Evolutionary conservation across 2,888 invertebrate genomes (phyloP).

Genomic region (Phrixothrix hirtus): DNA sequence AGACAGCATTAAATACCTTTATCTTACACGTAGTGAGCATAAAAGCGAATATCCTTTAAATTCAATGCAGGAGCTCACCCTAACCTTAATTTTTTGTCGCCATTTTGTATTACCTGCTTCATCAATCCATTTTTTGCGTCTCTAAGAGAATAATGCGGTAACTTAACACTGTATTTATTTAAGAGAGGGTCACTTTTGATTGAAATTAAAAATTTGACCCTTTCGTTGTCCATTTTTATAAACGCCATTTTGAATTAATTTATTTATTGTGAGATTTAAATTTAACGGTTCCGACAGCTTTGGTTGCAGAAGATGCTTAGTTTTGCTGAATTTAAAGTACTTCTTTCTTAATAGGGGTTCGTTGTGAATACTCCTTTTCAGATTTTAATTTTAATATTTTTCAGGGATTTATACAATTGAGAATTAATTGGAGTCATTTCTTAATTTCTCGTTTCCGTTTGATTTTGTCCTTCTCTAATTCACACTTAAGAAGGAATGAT

Average conservation of each 20-base stretch:
- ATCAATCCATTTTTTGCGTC: conserved; percentile 18
- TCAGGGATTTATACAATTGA: conserved; percentile 54
- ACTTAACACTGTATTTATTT: conserved; percentile 37
- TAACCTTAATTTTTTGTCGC: conserved; percentile 30
- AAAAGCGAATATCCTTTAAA: conserved; percentile 7
- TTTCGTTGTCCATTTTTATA: conserved; percentile 19
- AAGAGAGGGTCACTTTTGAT: conserved; percentile 33
- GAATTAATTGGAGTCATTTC: conserved; percentile 58
- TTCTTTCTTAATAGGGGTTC: too few species aligned
- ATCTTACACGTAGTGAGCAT: background rate
- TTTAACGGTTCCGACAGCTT: background rate
- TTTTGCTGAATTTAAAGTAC: too few species aligned
- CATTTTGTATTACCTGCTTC: conserved; percentile 31
- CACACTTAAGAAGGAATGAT: conserved; percentile 18
- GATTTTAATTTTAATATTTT: conserved; percentile 55
- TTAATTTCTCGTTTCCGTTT: conserved; percentile 43
- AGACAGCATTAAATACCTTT: too few species aligned
- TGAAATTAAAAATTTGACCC: conserved; percentile 36
- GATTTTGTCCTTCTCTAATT: conserved; percentile 28
- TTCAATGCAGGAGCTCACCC: conserved; percentile 3
- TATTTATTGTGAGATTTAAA: conserved; percentile 1
- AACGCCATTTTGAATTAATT: conserved; percentile 20
- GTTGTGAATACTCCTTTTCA: conserved; percentile 7
- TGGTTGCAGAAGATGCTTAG: too few species aligned
- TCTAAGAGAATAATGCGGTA: conserved; percentile 28